A percentile compares a stretch with the other conserved stretches of the same genome.
phyloP scores from a whole-genome alignment of 2,113 vertebrate species.

The Cinclus mexicanus region DNA sequence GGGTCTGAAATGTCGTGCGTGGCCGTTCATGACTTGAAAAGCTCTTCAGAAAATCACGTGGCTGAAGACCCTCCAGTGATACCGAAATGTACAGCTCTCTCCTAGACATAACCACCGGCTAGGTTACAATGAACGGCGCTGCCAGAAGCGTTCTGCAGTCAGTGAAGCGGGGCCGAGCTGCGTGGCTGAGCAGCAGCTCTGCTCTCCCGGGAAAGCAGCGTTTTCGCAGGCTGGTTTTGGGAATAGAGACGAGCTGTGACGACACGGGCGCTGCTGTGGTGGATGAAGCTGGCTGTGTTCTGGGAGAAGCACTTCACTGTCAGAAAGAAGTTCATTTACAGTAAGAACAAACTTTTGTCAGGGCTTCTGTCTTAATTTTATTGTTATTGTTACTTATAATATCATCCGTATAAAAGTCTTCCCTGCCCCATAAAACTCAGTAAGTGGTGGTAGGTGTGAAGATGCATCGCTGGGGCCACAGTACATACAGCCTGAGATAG shows the following conservation, averaged over 20 bases:
- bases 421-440: background rate
- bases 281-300: constrained; percentile 82
- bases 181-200: background rate
- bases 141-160: background rate
- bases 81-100: background rate
- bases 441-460: background rate
- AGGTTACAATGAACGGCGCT: background rate
- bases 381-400: background rate
- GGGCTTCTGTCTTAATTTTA: background rate
- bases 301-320: constrained; percentile 89
- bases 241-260: constrained; percentile 96
- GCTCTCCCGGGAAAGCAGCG: background rate
- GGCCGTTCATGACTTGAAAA: background rate
- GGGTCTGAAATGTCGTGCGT: rapidly evolving
- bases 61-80: too few species aligned
- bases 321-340: constrained; percentile 89
- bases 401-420: background rate
- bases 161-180: background rate
- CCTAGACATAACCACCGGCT: background rate
- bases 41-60: background rate
- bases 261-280: constrained; percentile 94
- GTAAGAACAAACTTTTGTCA: constrained; percentile 69
- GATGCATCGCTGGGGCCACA: rapidly evolving
- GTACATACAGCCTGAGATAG: rapidly evolving
- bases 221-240: constrained; percentile 78